Evolutionary conservation across 2,113 vertebrate species (phyloP), one percentile per base, ranked within the genome.

Genomic region (Prunella himalayana): DNA sequence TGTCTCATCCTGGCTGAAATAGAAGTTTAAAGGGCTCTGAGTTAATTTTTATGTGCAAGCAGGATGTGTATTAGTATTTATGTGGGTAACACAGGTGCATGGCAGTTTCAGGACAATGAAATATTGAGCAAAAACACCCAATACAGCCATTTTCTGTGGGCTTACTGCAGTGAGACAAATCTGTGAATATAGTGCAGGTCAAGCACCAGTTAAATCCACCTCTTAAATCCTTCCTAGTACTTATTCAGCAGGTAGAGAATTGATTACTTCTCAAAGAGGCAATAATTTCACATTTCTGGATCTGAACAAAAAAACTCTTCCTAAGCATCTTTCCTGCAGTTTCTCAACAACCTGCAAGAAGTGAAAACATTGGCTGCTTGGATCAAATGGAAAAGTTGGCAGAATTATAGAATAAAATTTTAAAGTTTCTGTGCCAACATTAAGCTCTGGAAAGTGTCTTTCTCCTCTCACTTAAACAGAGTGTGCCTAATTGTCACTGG

Each of bases 201-300:
- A 63, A 78, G 56, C 60, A 66, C 22, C 60, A 59, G 79, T 28
- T 86, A 81, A 83, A 69, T 33, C 13, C 44, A 77, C 20, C 64
- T 90, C 87, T 80, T 81, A 94, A 95, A 96, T 83, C 79, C 69
- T 75, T 70, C 59, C 59, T 27, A n/a, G 54, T 22, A 95, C 79
- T 95, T 94, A 92, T 81, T 90, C 92, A 96, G 95, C 79, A 94
- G 56, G 82, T 80, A 75, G 70, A 72, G 85, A 91, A 97, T 86
- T 69, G 93, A 94, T 96, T 94, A 50, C n/a, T 83, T 70, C 82
- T 91, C 27, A 13, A 90, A 77, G 72, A 94, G 42, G 82, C 60
- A 93, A 88, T 94, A 90, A 95, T 95, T 95, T 96, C 72, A 73
- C 75, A 64, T 82, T 84, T 42, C 76, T 81, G 60, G 56, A 53